Evolutionary conservation across 2,113 vertebrate genomes (phyloP), one percentile per base, ranked within the genome.

Genomic region (Sturnus vulgaris): DNA sequence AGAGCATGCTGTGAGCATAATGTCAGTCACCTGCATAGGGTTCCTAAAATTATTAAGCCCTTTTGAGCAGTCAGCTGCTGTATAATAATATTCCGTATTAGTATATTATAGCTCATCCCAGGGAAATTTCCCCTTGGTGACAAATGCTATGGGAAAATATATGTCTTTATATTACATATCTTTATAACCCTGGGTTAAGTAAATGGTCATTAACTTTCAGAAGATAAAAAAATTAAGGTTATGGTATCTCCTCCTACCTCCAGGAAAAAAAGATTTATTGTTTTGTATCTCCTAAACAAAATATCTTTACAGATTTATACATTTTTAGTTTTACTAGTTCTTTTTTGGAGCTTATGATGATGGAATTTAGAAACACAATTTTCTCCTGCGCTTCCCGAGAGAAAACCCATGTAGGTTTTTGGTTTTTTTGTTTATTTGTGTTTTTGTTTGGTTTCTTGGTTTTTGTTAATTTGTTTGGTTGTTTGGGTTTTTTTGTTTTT

Each of bases 1-100:
- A 60, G 22, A 76, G 27, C 12, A 15, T 12, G 40, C 31, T 5
- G 2, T 63, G 23, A 72, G 39, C 0, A 0, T 35, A 55, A 18
- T 1, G 7, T 35, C 40, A 60, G n/a, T 16, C 68, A 37, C 35
- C 24, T 70, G 71, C 57, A 25, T 1, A 82, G 24, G 31, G 25
- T 61, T 76, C n/a, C 28, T 89, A 40, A 82, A 94, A 75, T 80
- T 47, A 52, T 60, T n/a, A 75, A 82, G 18, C 33, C 20, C 16
- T 72, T 82, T 57, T 76, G 28, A 63, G 44, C n/a, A 79, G 12
- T 68, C 49, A 71, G 2, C 17, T 88, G 31, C 46, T 83, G 11
- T 30, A 30, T 6, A 53, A 30, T 53, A 53, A 30, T 30, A 53
- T 66, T 88, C 31, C 27, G 27, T 47, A 39, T 57, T 50, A 83